Conservation (phyloP, 1,140 invertebrate genomes). For the Luehdorfia chinensis region DNA sequence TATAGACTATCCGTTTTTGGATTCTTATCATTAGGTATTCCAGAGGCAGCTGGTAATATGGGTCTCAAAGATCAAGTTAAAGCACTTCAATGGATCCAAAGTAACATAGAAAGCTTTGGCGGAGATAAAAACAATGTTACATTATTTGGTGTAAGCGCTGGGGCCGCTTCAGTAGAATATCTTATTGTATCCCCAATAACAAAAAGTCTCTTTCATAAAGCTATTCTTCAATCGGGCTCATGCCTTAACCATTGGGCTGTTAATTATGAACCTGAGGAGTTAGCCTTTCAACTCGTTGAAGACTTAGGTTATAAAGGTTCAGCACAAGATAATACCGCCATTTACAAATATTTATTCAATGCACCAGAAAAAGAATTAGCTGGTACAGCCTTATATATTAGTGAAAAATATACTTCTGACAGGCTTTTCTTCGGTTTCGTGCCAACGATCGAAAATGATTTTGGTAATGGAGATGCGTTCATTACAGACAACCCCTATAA, state of each 20-base stretch:
- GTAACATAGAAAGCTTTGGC: constrained; percentile 57
- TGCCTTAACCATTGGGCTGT: constrained; percentile 46
- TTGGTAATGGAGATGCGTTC: constrained; percentile 60
- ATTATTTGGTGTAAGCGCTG: constrained; percentile 73
- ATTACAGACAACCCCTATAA: constrained; percentile 74
- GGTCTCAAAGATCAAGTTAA: constrained; percentile 72
- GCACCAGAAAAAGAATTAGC: constrained; percentile 15
- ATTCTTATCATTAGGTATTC: constrained; percentile 62
- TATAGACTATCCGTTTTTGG: constrained; percentile 78
- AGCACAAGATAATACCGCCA: constrained; percentile 19
- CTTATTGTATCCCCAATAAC: constrained; percentile 47
- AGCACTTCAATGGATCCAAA: constrained; percentile 56
- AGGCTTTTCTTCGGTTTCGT: constrained; percentile 42
- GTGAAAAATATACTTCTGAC: constrained; percentile 13
- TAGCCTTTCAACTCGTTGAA: constrained; percentile 20
- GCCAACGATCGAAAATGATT: constrained; percentile 55
- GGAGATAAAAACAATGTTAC: constrained; percentile 64
- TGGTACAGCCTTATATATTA: constrained; percentile 18
- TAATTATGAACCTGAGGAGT: constrained; percentile 27
- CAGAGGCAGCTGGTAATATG: constrained; percentile 71
- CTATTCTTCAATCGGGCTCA: constrained; percentile 40
- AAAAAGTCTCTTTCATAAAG: constrained; percentile 42
- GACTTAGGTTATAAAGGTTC: constrained; percentile 28
- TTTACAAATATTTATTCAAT: constrained; percentile 29
- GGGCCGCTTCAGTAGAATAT: constrained; percentile 59